Percentiles rank a stretch among this genome's conserved stretches.
These are phyloP conservation scores for Poecilobothrus nobilitatus DNA, from an alignment of 2,888 invertebrate species.

Conservation along the genomic window DNA sequence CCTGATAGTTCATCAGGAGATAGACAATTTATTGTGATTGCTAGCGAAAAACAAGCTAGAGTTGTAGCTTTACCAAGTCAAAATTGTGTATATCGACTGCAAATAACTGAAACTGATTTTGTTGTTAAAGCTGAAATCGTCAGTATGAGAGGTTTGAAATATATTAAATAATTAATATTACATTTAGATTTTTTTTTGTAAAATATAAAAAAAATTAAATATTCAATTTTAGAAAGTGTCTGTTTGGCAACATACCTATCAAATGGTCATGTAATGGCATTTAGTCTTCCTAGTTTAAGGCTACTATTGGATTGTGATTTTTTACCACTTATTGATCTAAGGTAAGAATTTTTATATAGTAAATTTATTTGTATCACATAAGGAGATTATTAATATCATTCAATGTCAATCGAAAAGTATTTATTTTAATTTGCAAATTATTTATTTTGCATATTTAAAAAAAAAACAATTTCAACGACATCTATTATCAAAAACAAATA, in stretches of 20 bases:
- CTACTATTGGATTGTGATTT: slow-evolving; percentile 89
- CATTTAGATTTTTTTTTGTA: slow-evolving; percentile 15
- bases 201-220: neutral
- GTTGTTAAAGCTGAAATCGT: slow-evolving; percentile 91
- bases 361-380: neutral
- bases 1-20: slow-evolving; percentile 53
- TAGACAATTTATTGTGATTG: slow-evolving; percentile 86
- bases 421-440: neutral
- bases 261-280: slow-evolving; percentile 85
- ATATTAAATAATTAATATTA: slow-evolving; percentile 20
- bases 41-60: slow-evolving; percentile 90
- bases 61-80: slow-evolving; percentile 92
- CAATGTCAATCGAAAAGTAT: neutral
- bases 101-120: slow-evolving; percentile 86
- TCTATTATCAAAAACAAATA: neutral
- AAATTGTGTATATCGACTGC: slow-evolving; percentile 87
- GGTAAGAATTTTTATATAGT: slow-evolving; percentile 48
- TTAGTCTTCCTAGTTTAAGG: slow-evolving; percentile 92
- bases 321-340: slow-evolving; percentile 86
- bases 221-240: slow-evolving; percentile 67
- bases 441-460: neutral
- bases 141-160: slow-evolving; percentile 67
- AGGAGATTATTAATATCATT: neutral
- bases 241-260: slow-evolving; percentile 91
- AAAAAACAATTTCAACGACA: neutral